phyloP scores from a whole-genome alignment of 53 echinoderm and acorn worm genomes.

The Luidia sarsii region DNA sequence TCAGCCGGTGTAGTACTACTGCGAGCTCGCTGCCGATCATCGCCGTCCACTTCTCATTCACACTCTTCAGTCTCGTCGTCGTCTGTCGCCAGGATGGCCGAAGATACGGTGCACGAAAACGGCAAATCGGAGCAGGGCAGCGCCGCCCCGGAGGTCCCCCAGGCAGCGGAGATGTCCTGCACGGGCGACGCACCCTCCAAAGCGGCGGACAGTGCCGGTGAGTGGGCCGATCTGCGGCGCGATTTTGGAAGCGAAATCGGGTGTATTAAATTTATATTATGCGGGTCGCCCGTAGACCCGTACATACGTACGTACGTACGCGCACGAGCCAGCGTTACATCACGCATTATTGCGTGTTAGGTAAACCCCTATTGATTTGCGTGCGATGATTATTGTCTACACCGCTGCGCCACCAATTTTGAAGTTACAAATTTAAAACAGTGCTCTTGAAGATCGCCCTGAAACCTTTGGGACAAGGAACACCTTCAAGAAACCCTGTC shows the following conservation, averaged over 20 bases:
- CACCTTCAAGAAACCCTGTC: too few species aligned
- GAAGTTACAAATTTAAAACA: too few species aligned
- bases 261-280: neutral
- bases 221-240: neutral
- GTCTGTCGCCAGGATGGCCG: slow-evolving; percentile 8
- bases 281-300: neutral
- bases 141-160: neutral
- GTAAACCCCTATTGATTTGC: too few species aligned
- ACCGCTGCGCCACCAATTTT: too few species aligned
- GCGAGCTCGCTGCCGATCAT: too few species aligned
- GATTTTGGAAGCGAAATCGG: neutral
- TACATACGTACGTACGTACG: neutral
- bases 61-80: neutral
- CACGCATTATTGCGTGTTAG: too few species aligned
- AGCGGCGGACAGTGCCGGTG: slow-evolving; percentile 26
- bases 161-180: neutral
- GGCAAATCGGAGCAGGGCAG: slow-evolving; percentile 15
- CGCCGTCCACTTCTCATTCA: too few species aligned
- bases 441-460: too few species aligned
- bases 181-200: neutral
- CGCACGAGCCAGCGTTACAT: neutral
- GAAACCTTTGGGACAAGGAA: too few species aligned
- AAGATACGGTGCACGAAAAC: slow-evolving; percentile 28
- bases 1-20: too few species aligned
- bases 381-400: too few species aligned